These are phyloP conservation scores for Xestia xanthographa DNA, from an alignment of 2,888 invertebrate genomes.

Conservation along the genomic window DNA sequence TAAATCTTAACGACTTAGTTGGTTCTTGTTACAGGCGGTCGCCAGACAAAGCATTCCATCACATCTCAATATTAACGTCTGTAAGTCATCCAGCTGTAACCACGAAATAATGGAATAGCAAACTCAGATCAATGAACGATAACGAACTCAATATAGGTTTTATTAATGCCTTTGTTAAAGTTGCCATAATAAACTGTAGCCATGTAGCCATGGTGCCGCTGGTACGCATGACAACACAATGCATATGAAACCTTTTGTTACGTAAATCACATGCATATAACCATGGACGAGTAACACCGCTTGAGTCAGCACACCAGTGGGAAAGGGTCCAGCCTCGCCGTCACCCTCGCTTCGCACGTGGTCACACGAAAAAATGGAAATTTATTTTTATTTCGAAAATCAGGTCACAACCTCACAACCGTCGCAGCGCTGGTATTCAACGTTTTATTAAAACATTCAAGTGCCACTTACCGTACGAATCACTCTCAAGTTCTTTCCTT, in stretches of 20 bases:
- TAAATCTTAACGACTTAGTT: constrained; percentile 1
- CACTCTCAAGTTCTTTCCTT: constrained; percentile 71
- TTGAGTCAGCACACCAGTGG: constrained; percentile 20
- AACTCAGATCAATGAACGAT: constrained; percentile 1
- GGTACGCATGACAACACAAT: constrained; percentile 57
- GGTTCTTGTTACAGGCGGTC: neutral
- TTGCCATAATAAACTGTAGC: constrained; percentile 35
- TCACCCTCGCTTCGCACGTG: constrained; percentile 50
- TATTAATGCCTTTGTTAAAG: constrained; percentile 27
- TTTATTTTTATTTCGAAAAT: constrained; percentile 71
- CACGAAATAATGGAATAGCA: constrained; percentile 5
- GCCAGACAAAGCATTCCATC: constrained; percentile 12
- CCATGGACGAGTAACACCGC: constrained; percentile 30
- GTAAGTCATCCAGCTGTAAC: neutral
- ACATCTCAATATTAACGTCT: neutral
- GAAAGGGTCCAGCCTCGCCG: constrained; percentile 11
- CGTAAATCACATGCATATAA: constrained; percentile 63
- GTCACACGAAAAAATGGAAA: constrained; percentile 60
- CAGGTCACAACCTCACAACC: constrained; percentile 64
- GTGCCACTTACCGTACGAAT: constrained; percentile 77
- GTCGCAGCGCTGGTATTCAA: constrained; percentile 43
- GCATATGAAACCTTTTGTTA: constrained; percentile 70
- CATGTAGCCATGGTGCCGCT: constrained; percentile 29
- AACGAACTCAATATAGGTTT: constrained; percentile 8
- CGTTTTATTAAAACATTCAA: constrained; percentile 36